Percentiles rank a stretch among this genome's conserved stretches.
Conservation (phyloP, 92 coral and sea anemone genomes). For the Phenganax marumi region DNA sequence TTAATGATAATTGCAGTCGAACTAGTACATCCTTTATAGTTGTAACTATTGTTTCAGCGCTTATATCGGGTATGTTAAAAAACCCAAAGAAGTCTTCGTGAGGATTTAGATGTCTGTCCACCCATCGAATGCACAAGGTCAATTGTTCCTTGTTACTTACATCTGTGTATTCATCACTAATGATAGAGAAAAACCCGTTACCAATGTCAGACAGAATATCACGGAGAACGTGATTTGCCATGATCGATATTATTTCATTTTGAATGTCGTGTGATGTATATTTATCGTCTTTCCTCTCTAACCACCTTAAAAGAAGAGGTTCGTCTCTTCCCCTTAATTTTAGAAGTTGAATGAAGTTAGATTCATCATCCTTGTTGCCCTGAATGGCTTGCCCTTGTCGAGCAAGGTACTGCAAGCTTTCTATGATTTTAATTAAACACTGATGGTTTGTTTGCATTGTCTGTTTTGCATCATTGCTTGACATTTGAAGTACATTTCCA, state of each 20-base stretch:
- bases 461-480: slow-evolving; percentile 17
- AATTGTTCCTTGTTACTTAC: slow-evolving; percentile 65
- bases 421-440: slow-evolving; percentile 39
- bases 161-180: slow-evolving; percentile 66
- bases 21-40: slow-evolving; percentile 51
- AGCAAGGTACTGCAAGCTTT: slow-evolving; percentile 55
- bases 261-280: slow-evolving; percentile 55
- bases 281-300: slow-evolving; percentile 34
- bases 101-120: slow-evolving; percentile 44
- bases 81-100: slow-evolving; percentile 39
- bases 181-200: slow-evolving; percentile 57
- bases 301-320: slow-evolving; percentile 52
- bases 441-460: slow-evolving; percentile 26
- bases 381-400: slow-evolving; percentile 58
- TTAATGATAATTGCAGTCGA: slow-evolving; percentile 55
- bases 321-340: slow-evolving; percentile 62
- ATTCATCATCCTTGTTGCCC: slow-evolving; percentile 57
- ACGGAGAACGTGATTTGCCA: slow-evolving; percentile 43
- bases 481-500: slow-evolving; percentile 52
- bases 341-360: slow-evolving; percentile 60
- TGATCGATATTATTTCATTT: slow-evolving; percentile 56
- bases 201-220: slow-evolving; percentile 46
- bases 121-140: slow-evolving; percentile 59
- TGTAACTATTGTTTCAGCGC: slow-evolving; percentile 14
- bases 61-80: slow-evolving; percentile 14